Evolutionary conservation across 2,113 vertebrate genomes (phyloP).

Genomic region (Peromyscus leucopus): DNA sequence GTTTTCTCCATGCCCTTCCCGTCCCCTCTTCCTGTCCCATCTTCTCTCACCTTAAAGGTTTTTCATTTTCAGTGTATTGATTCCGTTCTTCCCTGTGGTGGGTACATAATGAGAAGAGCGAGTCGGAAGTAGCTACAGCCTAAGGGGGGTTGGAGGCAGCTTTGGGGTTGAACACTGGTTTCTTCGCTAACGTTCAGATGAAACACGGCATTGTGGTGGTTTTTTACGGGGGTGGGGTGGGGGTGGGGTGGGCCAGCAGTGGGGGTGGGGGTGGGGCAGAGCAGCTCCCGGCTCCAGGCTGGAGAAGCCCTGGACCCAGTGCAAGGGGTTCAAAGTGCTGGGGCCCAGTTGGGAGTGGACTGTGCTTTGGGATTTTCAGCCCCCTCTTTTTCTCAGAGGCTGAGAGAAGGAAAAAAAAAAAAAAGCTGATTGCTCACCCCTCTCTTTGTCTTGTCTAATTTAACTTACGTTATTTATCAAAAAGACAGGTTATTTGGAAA

Average conservation of each 20-base stretch:
- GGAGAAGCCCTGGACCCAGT: neutral
- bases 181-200: neutral
- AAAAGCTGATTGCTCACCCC: conserved; percentile 56
- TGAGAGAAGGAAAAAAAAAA: conserved; percentile 46
- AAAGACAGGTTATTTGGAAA: conserved; percentile 93
- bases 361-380: conserved; percentile 59
- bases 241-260: neutral
- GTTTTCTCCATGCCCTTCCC: neutral
- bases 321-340: neutral
- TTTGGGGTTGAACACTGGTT: conserved; percentile 47
- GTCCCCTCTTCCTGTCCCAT: conserved; percentile 51
- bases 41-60: conserved; percentile 82
- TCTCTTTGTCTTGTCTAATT: conserved; percentile 92
- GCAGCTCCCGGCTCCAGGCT: neutral
- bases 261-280: neutral
- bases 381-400: conserved; percentile 77
- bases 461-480: conserved; percentile 94
- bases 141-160: conserved; percentile 37
- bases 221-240: neutral
- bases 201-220: neutral
- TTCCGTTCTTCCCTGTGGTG: conserved; percentile 73
- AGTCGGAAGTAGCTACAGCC: conserved; percentile 53
- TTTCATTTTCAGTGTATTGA: conserved; percentile 88
- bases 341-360: neutral
- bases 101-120: conserved; percentile 62